Evolutionary conservation across 2,888 invertebrate genomes (phyloP), one percentile per base, ranked within the genome.

Genomic region (Melinaea marsaeus): DNA sequence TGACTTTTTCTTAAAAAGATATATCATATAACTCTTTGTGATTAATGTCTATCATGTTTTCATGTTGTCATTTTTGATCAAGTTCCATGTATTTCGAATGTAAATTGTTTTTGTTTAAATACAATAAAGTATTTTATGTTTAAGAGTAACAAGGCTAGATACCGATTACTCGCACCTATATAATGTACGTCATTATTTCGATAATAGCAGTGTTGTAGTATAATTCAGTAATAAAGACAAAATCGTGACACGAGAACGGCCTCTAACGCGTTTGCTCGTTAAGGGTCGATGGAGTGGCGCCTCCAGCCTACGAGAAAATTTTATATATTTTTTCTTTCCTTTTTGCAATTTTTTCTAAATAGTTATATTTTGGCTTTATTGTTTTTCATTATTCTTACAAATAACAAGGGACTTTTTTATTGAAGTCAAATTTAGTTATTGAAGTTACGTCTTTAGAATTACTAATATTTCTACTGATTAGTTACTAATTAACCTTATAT

Each of bases 191-290:
- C 51, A 51, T 51, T 51, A 51, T 51, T 51, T 11, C 54, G 34
- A 46, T 57, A 55, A 57, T 57, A 54, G 37, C 55, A 51, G 51
- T 61, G 58, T 57, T 58, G 55, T 57, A 47, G 64, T 34, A 64
- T 66, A 64, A 66, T 66, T 64, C 45, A 33, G 59, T 61, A 61
- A 64, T 66, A 64, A 66, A 63, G 59, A 55, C 35, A 60, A 61
- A 55, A 61, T 57, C 61, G 63, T 45, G 58, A 64, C 61, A 58
- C 64, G 61, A 58, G 58, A 61, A 58, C 51, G 51, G 55, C 13
- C 55, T 51, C 57, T 66, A 64, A 66, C 61, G 66, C 60, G 61
- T 48, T 54, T 7, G 61, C 59, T 66, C 66, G 64, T 66, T 66
- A 64, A 35, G 57, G 55, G 35, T 60, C 55, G 60, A 33, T 55